phyloP scores from a whole-genome alignment of 2,888 invertebrate genomes.

The Diaphora mendica region DNA sequence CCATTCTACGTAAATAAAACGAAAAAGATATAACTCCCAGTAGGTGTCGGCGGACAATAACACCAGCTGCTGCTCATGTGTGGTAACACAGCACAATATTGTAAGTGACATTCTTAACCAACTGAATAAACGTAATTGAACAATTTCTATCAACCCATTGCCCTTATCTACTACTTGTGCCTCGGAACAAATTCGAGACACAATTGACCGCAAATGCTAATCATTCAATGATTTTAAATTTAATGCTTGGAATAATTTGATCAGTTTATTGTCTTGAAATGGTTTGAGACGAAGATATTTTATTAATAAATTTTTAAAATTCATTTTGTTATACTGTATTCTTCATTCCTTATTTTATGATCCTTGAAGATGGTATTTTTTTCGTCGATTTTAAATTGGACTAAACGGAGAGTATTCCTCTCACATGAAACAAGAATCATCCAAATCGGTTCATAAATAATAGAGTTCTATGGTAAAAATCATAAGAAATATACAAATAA shows the following conservation, averaged over 20 bases:
- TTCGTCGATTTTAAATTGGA: background rate
- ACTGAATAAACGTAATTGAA: conserved; percentile 83
- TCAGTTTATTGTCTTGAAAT: conserved; percentile 24
- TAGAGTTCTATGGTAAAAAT: background rate
- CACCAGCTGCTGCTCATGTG: conserved; percentile 55
- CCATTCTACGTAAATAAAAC: conserved; percentile 26
- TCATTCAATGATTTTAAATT: conserved; percentile 69
- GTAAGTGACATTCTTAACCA: conserved; percentile 82
- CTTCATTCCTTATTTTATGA: background rate
- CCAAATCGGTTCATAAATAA: background rate
- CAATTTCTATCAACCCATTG: conserved; percentile 83
- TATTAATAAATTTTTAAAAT: background rate
- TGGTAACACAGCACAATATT: conserved; percentile 76
- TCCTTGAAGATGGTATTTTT: background rate
- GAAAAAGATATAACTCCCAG: conserved; percentile 23
- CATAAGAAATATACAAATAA: background rate
- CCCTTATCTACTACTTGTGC: conserved; percentile 71
- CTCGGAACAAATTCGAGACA: conserved; percentile 58
- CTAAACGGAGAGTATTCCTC: background rate
- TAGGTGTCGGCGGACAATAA: conserved; percentile 37
- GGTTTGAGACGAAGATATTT: background rate
- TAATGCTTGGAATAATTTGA: conserved; percentile 56
- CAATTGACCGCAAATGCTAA: conserved; percentile 73
- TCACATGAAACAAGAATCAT: no score
- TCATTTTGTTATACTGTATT: no score